Percentiles rank a stretch among this genome's conserved stretches.
These are phyloP conservation scores for Scleropages formosus DNA, from an alignment of 2,797 vertebrate species.

Conservation along the genomic window DNA sequence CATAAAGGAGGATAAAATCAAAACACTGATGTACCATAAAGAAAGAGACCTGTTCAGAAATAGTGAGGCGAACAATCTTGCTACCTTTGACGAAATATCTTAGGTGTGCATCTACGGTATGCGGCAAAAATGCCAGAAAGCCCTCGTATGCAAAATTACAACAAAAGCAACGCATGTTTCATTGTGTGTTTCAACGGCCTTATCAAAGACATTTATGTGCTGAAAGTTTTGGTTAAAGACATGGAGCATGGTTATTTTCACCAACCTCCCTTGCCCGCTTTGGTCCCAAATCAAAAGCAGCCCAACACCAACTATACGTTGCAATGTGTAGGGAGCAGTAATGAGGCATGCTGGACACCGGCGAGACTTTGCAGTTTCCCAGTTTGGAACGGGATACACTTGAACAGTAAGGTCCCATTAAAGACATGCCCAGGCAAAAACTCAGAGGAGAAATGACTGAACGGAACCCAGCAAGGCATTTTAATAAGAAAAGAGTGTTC, in stretches of 20 bases:
- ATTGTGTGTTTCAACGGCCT: not conserved
- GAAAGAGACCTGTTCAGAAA: not conserved
- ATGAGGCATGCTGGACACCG: not conserved
- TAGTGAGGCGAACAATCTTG: not conserved
- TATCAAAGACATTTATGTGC: not conserved
- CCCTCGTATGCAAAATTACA: not conserved
- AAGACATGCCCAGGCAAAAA: not conserved
- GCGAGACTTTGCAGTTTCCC: not conserved
- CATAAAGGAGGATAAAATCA: slow-evolving; percentile 23
- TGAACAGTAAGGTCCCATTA: not conserved
- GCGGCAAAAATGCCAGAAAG: not conserved
- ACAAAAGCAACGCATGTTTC: not conserved
- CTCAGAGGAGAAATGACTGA: not conserved
- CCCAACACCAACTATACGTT: not conserved
- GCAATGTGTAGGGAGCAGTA: not conserved
- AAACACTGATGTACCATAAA: not conserved
- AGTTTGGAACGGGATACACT: not conserved
- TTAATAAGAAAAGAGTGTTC: slow-evolving; percentile 5
- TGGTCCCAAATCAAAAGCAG: not conserved
- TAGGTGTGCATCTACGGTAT: not conserved
- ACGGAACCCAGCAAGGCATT: not conserved
- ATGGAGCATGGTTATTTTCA: not conserved
- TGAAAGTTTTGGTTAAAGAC: not conserved
- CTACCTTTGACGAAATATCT: not conserved
- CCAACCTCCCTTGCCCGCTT: not conserved